phyloP scores from a whole-genome alignment of 2,113 vertebrate genomes.

The Setophaga kirtlandii region DNA sequence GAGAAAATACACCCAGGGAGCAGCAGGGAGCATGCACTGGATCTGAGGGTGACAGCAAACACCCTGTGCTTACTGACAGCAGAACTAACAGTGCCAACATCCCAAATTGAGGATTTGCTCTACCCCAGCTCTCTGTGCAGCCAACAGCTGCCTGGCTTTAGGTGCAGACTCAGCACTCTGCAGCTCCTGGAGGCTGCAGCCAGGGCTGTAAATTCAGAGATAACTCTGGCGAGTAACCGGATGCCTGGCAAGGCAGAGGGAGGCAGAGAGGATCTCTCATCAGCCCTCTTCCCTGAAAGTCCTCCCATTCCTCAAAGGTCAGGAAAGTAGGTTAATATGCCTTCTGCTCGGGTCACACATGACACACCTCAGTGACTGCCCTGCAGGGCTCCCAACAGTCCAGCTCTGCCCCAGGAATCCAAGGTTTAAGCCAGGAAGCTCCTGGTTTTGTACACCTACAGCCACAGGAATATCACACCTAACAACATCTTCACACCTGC shows the following conservation, averaged over 20 bases:
- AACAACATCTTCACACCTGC: fast-evolving
- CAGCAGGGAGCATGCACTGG: neutral
- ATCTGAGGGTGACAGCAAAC: neutral
- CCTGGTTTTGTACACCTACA: fast-evolving
- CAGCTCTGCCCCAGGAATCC: neutral
- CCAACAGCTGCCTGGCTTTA: neutral
- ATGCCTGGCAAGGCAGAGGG: slow-evolving; percentile 18
- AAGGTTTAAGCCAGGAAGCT: neutral
- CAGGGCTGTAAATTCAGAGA: slow-evolving; percentile 42
- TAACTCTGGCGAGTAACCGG: slow-evolving; percentile 37
- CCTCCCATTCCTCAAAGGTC: slow-evolving; percentile 41
- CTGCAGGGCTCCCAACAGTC: neutral
- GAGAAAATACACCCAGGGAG: neutral
- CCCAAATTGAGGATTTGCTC: neutral
- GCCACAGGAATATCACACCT: neutral
- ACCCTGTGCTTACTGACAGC: neutral
- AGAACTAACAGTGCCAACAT: neutral
- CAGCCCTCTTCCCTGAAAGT: neutral
- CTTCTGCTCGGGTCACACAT: neutral
- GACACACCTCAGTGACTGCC: fast-evolving
- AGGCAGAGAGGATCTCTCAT: slow-evolving; percentile 15
- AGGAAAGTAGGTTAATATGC: slow-evolving; percentile 43
- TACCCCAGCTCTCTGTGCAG: neutral
- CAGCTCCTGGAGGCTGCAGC: neutral
- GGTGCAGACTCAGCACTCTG: neutral